Evolutionary conservation across 2,113 vertebrate genomes (phyloP).

Genomic region (Cairina moschata): DNA sequence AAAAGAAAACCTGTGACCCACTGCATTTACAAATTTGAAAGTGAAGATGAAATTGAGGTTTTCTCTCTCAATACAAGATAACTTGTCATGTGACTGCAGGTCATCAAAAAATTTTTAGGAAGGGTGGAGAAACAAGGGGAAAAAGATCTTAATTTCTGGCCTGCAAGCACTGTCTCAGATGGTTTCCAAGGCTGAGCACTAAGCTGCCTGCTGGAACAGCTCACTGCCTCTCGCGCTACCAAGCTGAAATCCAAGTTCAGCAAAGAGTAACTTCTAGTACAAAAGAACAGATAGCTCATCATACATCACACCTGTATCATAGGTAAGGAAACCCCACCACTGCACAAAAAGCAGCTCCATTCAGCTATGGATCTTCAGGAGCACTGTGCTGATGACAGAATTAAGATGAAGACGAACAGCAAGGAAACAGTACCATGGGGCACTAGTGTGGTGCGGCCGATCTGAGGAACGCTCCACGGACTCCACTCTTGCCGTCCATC

Average conservation of each 20-base stretch:
- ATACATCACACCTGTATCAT: fast-evolving
- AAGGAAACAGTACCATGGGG: constrained; percentile 82
- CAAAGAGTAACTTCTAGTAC: not conserved
- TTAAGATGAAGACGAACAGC: not conserved
- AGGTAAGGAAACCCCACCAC: not conserved
- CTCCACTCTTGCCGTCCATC: constrained; percentile 97
- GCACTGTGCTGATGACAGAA: not conserved
- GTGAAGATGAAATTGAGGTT: not conserved
- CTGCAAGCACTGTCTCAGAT: not conserved
- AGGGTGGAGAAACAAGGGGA: not conserved
- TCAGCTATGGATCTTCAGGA: not conserved
- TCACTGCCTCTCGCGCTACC: not conserved
- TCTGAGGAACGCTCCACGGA: constrained; percentile 93
- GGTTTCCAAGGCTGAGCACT: not conserved
- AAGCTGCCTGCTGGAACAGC: not conserved
- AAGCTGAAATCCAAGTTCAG: not conserved
- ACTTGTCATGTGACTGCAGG: not conserved
- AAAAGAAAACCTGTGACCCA: not conserved
- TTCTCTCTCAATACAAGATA: not conserved
- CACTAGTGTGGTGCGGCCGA: constrained; percentile 84
- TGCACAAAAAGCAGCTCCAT: not conserved
- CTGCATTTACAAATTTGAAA: not conserved
- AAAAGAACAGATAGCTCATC: not conserved
- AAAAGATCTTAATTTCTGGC: not conserved
- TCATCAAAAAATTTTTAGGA: not conserved